Percentiles rank a stretch among this genome's conserved stretches.
These are phyloP conservation scores for Xiphophorus maculatus DNA, from an alignment of 2,113 vertebrate genomes.

Conservation along the genomic window DNA sequence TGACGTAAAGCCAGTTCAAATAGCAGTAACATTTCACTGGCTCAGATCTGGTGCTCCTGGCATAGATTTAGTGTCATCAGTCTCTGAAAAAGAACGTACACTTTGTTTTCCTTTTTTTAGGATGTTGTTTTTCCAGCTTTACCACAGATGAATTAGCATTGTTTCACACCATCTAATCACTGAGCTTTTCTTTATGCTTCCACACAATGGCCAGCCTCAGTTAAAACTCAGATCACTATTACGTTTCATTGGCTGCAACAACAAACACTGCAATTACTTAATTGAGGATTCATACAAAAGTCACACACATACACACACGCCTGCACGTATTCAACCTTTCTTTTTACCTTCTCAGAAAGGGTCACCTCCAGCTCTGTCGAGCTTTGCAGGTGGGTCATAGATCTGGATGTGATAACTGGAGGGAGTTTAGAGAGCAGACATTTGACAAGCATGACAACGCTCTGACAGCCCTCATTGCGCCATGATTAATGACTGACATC, in stretches of 20 bases:
- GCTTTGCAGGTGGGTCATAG: constrained; percentile 81
- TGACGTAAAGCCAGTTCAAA: constrained; percentile 77
- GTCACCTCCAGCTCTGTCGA: constrained; percentile 78
- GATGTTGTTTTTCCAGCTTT: constrained; percentile 25
- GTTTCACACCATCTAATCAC: constrained; percentile 50
- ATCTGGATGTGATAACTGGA: constrained; percentile 81
- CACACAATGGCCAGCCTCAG: constrained; percentile 37
- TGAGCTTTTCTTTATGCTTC: constrained; percentile 44
- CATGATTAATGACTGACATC: constrained; percentile 87
- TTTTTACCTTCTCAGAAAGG: constrained; percentile 56
- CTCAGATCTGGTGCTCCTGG: constrained; percentile 55
- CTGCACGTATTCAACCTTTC: neutral
- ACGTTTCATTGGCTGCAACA: constrained; percentile 32
- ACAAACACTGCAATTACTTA: constrained; percentile 50
- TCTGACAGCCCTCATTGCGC: constrained; percentile 83
- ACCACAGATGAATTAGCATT: constrained; percentile 47
- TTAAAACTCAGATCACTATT: constrained; percentile 36
- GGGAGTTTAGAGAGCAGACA: constrained; percentile 77
- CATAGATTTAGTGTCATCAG: constrained; percentile 72
- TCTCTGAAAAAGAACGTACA: constrained; percentile 41
- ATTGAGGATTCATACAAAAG: constrained; percentile 44
- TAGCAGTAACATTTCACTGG: constrained; percentile 72
- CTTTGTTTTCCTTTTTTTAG: constrained; percentile 13
- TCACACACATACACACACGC: neutral
- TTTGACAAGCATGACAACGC: constrained; percentile 83